Evolutionary conservation across 2,797 vertebrate genomes (phyloP).

Genomic region (Platyrinchus mystaceus): DNA sequence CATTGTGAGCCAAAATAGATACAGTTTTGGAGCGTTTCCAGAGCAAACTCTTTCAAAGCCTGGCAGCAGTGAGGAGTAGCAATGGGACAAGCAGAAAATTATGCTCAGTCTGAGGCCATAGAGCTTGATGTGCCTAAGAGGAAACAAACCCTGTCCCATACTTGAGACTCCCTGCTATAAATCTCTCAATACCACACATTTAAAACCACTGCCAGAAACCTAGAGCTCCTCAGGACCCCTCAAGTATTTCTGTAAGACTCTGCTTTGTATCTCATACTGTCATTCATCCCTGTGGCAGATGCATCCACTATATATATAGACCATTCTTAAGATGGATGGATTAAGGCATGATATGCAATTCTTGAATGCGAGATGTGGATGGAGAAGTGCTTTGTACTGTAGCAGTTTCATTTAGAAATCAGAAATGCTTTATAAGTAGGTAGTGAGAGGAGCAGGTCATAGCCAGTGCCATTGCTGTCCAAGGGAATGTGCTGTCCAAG

Average conservation of each 20-base stretch:
- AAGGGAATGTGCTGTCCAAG: neutral
- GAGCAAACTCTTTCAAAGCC: neutral
- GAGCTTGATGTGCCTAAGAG: neutral
- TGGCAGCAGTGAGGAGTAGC: neutral
- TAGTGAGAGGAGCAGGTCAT: neutral
- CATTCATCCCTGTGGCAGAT: neutral
- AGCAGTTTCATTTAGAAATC: neutral
- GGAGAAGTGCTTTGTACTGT: neutral
- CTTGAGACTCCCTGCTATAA: neutral
- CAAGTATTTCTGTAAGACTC: neutral
- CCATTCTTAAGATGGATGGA: neutral
- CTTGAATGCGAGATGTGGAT: neutral
- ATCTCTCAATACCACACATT: neutral
- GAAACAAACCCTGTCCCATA: neutral
- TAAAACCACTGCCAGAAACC: neutral
- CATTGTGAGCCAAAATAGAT: neutral
- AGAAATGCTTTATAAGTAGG: neutral
- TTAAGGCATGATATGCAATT: neutral
- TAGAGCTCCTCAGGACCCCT: neutral
- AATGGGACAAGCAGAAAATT: neutral
- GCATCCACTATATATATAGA: neutral
- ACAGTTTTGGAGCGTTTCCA: neutral
- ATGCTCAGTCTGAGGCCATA: neutral
- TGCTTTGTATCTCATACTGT: neutral
- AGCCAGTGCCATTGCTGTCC: neutral